A percentile compares a stretch with the other conserved stretches of the same genome.
phyloP scores from a whole-genome alignment of 2,888 invertebrate species.

The Drosophila neonasuta region DNA sequence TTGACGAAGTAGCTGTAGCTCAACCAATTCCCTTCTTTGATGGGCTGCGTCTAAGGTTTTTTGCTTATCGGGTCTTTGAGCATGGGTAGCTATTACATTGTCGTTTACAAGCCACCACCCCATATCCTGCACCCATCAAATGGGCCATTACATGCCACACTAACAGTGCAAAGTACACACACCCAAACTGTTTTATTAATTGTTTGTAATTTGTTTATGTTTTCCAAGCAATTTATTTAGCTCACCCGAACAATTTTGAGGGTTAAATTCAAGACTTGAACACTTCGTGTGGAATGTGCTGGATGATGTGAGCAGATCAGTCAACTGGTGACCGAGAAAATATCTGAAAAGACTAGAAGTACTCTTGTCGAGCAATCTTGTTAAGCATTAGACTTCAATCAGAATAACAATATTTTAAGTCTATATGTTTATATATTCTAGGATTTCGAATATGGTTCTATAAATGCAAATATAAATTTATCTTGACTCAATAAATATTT shows the following conservation, averaged over 20 bases:
- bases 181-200: constrained; percentile 63
- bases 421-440: too few relatives aligned
- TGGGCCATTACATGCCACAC: constrained; percentile 46
- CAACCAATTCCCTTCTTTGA: constrained; percentile 28
- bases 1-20: constrained; percentile 38
- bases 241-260: constrained; percentile 21
- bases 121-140: constrained; percentile 49
- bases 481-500: too few relatives aligned
- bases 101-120: constrained; percentile 58
- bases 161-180: constrained; percentile 25
- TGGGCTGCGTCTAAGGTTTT: constrained; percentile 23
- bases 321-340: constrained; percentile 18
- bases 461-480: not conserved
- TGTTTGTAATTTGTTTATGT: constrained; percentile 73
- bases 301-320: constrained; percentile 26
- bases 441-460: not conserved
- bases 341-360: constrained; percentile 6
- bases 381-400: not conserved
- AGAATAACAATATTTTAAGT: too few relatives aligned
- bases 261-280: constrained; percentile 29
- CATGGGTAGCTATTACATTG: constrained; percentile 49
- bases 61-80: constrained; percentile 11
- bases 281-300: constrained; percentile 9
- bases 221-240: constrained; percentile 62
- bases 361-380: not conserved